Conservation (phyloP, 2,113 vertebrate genomes). For the Heteronetta atricapilla region DNA sequence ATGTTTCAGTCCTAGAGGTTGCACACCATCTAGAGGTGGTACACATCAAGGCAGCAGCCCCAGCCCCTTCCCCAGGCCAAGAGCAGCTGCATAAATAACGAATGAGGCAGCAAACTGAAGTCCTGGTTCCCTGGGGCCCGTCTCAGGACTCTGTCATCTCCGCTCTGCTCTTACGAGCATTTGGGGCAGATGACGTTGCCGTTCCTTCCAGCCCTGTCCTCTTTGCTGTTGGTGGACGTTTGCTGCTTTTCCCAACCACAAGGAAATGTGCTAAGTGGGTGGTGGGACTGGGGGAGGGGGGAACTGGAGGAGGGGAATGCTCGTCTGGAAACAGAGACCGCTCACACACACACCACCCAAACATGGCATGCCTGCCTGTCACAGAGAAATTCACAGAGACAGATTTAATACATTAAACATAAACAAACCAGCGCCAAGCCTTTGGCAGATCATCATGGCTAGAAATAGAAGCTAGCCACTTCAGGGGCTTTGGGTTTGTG, state of each 20-base stretch:
- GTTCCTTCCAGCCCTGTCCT: neutral
- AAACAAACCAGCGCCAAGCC: conserved; percentile 62
- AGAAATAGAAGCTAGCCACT: conserved; percentile 62
- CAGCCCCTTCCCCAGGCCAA: neutral
- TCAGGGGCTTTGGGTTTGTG: conserved; percentile 11
- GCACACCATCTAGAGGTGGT: too few species aligned
- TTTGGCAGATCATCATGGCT: conserved; percentile 6
- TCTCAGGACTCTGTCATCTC: neutral
- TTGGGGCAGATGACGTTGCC: neutral
- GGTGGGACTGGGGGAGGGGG: neutral
- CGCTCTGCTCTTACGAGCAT: neutral
- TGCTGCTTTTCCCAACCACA: neutral
- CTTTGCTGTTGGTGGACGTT: neutral
- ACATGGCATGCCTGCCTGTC: conserved; percentile 37
- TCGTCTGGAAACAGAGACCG: conserved; percentile 27
- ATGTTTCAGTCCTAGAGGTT: too few species aligned
- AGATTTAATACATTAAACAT: conserved; percentile 67
- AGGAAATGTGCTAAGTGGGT: neutral
- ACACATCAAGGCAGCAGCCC: neutral
- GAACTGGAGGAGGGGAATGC: conserved; percentile 15
- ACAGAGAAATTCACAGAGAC: conserved; percentile 55
- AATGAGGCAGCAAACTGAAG: accelerated
- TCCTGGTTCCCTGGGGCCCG: neutral
- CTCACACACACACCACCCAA: neutral
- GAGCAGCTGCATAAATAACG: neutral